Base-by-base conservation (phyloP, 2,797 vertebrate genomes). In the Botia almorhae region DNA sequence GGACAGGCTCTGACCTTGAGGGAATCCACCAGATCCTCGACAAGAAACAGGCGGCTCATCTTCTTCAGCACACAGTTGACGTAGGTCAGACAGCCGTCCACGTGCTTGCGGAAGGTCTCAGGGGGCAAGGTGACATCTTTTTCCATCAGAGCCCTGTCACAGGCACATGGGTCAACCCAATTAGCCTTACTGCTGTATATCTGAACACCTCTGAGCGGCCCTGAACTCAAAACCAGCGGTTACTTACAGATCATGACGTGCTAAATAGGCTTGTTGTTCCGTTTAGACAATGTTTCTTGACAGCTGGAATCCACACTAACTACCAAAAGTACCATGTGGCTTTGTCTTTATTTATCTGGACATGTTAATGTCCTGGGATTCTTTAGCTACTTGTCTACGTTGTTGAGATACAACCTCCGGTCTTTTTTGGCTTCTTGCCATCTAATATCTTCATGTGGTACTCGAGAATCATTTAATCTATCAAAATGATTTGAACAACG, bases 1-100 rank as follows among this genome's bases (percentile, higher is more conserved):
- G 2, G 81, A 63, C 56, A 12, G 17, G 12, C 23, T 64, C 92
- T 90, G 80, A 97, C 97, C 96, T 98, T 98, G 64, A 98, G 92
- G 65, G 96, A 98, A 90, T 98, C 96, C 75, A 98, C 94, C 2
- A 98, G 92, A 85, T 98, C 97, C 85, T 98, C 95, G 5, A 98
- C 96, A 88, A 98, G 90, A 89, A 98, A 97, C 82, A 98, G 96
- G 74, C 93, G 96, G 81, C 95, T 92, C 86, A 96, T 85, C 85
- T 95, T 90, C 82, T 95, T 96, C 78, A 97, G 94, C 76, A 88
- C 94, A 53, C 84, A 85, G 93, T 97, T 97, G 91, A 97, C 82
- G 83, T 96, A 93, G 85, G 92, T 90, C 92, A 97, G 93, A 84
- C 92, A 92, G 26, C 83, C 60, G 50, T 95, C 94, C 87, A 96